Base-by-base conservation (phyloP, 2,888 invertebrate genomes). In the Phania funesta region DNA sequence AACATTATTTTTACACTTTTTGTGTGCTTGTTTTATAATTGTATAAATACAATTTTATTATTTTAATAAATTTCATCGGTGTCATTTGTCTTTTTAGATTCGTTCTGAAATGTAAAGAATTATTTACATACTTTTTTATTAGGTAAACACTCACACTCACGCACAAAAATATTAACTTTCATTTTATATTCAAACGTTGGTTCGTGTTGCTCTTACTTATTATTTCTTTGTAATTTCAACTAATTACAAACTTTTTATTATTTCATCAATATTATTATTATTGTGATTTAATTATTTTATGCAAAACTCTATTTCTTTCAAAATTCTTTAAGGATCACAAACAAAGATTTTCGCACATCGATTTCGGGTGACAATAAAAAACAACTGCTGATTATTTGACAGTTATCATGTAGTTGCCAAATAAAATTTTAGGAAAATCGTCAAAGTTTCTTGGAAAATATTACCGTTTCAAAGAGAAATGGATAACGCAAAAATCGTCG, bases 361-460 rank as follows among this genome's bases (percentile, higher is more conserved):
- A 77, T 77, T 77, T 77, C 56, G 70, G 62, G 62, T 64, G 62
- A 64, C 77, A 52, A 26, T 64, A 70, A 68, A 62, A 75, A 62
- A 50, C 64, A 65, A 65, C 60, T 68, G 60, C 32, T n/a, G 9
- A 32, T 29, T 41, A 18, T 62, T 77, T 77, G 76, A 68, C 76
- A 77, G 62, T 9, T 70, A 52, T 54, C 16, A 32, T 50, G n/a
- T n/a, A n/a, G n/a, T n/a, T n/a, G n/a, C n/a, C n/a, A n/a, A n/a
- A n/a, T n/a, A n/a, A n/a, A n/a, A n/a, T n/a, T n/a, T n/a, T n/a
- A n/a, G n/a, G n/a, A n/a, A n/a, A n/a, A n/a, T n/a, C n/a, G n/a
- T n/a, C n/a, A n/a, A n/a, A n/a, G n/a, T n/a, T n/a, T n/a, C n/a
- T n/a, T n/a, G n/a, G n/a, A n/a, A n/a, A n/a, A n/a, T n/a, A n/a